Evolutionary conservation across 2,797 vertebrate genomes (phyloP).

Genomic region (Sebastes nivosus): DNA sequence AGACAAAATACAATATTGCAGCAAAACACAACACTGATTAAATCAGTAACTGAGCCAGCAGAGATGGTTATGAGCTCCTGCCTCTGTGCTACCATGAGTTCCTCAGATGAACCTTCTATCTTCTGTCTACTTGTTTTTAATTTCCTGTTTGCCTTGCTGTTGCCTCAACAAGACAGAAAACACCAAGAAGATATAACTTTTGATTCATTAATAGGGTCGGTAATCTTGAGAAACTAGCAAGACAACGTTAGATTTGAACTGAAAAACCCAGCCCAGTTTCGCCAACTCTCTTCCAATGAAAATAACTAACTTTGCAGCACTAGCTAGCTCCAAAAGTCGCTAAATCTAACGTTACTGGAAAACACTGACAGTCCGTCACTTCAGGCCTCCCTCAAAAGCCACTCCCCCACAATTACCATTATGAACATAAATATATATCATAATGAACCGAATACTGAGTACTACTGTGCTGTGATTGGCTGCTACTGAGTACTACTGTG

Average conservation of each 20-base stretch:
- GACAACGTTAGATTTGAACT: background rate
- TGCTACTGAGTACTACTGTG: too few relatives aligned
- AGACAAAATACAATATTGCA: background rate
- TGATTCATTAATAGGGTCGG: background rate
- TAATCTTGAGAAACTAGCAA: background rate
- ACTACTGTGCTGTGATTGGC: too few relatives aligned
- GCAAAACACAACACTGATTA: background rate
- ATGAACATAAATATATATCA: too few relatives aligned
- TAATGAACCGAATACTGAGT: too few relatives aligned
- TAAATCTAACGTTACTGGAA: too few relatives aligned
- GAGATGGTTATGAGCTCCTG: background rate
- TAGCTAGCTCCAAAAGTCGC: background rate
- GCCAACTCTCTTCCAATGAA: too few relatives aligned
- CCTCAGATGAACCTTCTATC: background rate
- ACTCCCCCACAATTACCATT: too few relatives aligned
- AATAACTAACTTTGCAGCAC: background rate
- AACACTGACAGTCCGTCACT: too few relatives aligned
- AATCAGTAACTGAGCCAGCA: background rate
- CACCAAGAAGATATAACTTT: background rate
- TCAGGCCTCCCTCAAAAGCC: too few relatives aligned
- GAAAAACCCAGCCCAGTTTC: too few relatives aligned
- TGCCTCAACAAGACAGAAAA: background rate
- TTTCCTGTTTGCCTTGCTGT: background rate
- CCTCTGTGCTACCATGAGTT: background rate
- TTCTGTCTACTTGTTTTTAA: background rate